A percentile compares a stretch with the other conserved stretches of the same genome.
Conservation (phyloP, 2,888 invertebrate genomes). For the Apeira syringaria region DNA sequence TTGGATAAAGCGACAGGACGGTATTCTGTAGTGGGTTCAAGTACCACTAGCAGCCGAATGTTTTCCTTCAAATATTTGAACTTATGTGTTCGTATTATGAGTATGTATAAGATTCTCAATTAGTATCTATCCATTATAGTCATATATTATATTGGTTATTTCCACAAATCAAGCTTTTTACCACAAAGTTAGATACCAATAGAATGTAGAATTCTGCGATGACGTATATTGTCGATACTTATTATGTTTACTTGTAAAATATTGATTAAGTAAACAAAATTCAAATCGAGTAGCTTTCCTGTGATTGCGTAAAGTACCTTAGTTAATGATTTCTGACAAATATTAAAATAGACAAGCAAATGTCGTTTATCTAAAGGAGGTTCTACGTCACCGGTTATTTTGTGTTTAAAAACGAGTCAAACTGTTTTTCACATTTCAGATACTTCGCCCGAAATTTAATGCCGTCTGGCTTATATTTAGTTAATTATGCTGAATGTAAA, state of each 20-base stretch:
- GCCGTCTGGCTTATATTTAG: slow-evolving; percentile 18
- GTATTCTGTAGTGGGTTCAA: too few relatives aligned
- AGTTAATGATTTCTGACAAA: neutral
- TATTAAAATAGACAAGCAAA: slow-evolving; percentile 14
- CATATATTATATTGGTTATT: neutral
- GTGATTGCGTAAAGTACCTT: slow-evolving; percentile 3
- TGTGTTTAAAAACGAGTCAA: slow-evolving; percentile 7
- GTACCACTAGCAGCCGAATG: too few relatives aligned
- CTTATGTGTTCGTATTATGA: neutral
- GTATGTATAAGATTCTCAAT: neutral
- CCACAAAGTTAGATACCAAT: neutral
- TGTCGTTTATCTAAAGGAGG: slow-evolving; percentile 15
- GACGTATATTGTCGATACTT: neutral
- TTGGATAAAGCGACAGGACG: too few relatives aligned
- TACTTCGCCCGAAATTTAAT: slow-evolving; percentile 8
- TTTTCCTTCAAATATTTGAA: too few relatives aligned
- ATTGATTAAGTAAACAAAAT: slow-evolving; percentile 4
- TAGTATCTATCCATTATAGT: neutral
- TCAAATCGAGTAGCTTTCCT: neutral
- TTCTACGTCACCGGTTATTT: slow-evolving; percentile 22
- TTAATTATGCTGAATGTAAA: slow-evolving; percentile 5
- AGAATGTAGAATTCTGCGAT: neutral
- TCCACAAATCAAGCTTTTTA: neutral
- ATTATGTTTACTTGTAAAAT: slow-evolving; percentile 1
- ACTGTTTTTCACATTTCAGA: slow-evolving; percentile 10